Evolutionary conservation across 2,113 vertebrate genomes (phyloP).

Genomic region (Anser cygnoides): DNA sequence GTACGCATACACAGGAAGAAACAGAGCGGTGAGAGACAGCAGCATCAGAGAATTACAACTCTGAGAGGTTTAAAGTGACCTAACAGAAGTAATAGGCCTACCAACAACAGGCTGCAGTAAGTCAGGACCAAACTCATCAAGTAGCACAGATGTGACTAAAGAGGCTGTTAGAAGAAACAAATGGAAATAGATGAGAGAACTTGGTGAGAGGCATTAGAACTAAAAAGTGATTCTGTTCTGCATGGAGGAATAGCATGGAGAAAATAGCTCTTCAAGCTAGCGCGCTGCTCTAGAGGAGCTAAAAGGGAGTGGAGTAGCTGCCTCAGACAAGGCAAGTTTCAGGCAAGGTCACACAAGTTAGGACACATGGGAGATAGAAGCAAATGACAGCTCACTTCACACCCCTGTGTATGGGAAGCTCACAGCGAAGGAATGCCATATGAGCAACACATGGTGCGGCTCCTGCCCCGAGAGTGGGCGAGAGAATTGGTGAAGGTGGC

Average conservation of each 20-base stretch:
- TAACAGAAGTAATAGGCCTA: neutral
- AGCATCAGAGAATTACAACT: neutral
- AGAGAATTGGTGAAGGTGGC: neutral
- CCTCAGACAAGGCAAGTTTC: neutral
- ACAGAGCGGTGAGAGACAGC: neutral
- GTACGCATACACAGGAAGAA: neutral
- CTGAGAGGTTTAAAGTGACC: neutral
- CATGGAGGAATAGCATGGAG: neutral
- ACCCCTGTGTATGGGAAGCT: neutral
- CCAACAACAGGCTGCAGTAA: neutral
- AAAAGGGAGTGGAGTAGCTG: neutral
- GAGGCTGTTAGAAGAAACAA: neutral
- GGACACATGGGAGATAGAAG: neutral
- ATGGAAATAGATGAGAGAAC: constrained; percentile 10
- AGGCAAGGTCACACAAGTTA: neutral
- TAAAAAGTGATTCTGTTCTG: neutral
- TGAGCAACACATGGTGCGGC: fast-evolving
- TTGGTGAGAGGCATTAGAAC: neutral
- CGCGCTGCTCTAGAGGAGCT: neutral
- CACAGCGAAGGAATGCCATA: fast-evolving
- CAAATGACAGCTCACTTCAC: neutral
- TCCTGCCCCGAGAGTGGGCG: neutral
- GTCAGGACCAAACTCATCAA: neutral
- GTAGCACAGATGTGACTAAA: neutral
- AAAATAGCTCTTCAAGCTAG: neutral